Evolutionary conservation across 1,140 invertebrate genomes (phyloP).

Genomic region (Pectinophora gossypiella): DNA sequence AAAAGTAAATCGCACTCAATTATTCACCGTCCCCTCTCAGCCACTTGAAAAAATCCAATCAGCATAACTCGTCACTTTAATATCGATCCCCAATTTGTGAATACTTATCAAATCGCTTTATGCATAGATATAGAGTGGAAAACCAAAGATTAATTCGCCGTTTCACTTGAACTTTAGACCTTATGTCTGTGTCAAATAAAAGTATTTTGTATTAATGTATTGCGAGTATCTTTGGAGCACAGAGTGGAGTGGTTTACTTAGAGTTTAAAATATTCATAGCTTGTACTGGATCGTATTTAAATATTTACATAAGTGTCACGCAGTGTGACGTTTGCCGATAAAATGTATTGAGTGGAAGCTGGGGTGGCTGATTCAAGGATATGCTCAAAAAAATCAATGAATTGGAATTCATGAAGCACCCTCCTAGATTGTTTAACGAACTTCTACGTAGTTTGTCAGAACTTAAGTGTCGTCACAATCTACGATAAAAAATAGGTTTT

Average conservation of each 20-base stretch:
- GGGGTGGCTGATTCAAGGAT: slow-evolving; percentile 12
- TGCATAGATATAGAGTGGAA: slow-evolving; percentile 62
- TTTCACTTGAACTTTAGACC: slow-evolving; percentile 36
- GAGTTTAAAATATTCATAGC: slow-evolving; percentile 77
- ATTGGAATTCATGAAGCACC: background rate
- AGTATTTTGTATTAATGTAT: slow-evolving; percentile 48
- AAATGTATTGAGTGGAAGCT: slow-evolving; percentile 66
- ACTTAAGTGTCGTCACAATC: too few species aligned
- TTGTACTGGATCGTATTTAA: slow-evolving; percentile 77
- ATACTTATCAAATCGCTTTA: slow-evolving; percentile 71
- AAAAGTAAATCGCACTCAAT: slow-evolving; percentile 63
- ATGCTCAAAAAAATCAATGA: background rate
- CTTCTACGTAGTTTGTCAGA: too few species aligned
- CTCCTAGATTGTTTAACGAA: background rate
- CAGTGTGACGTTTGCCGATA: slow-evolving; percentile 70
- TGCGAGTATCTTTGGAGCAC: slow-evolving; percentile 42
- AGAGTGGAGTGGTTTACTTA: slow-evolving; percentile 66
- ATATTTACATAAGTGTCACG: slow-evolving; percentile 77
- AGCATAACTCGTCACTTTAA: slow-evolving; percentile 73
- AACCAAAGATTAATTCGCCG: slow-evolving; percentile 28
- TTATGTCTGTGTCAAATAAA: slow-evolving; percentile 38
- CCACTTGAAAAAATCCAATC: slow-evolving; percentile 74
- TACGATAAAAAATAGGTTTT: too few species aligned
- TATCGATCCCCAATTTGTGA: slow-evolving; percentile 72
- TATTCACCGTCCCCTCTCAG: slow-evolving; percentile 60